Evolutionary conservation across 37 sponge, comb jelly and placozoan species (phyloP).

Genomic region (Beroe ovata): DNA sequence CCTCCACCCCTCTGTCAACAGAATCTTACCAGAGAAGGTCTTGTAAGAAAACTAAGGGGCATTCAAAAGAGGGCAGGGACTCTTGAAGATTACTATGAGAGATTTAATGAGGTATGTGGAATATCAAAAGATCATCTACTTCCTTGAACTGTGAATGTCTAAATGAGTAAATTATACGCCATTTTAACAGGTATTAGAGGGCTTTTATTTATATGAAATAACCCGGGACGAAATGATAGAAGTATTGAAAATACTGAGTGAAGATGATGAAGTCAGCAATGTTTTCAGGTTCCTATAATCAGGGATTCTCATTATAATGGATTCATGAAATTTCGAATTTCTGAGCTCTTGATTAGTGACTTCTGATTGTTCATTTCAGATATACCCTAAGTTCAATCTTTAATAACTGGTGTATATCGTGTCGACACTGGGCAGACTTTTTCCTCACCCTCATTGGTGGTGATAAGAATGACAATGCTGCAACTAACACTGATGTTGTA

Average conservation of each 20-base stretch:
- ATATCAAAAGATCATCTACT: no score
- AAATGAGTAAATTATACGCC: no score
- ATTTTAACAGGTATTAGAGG: conserved; percentile 58
- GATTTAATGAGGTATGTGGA: conserved; percentile 68
- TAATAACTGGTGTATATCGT: conserved; percentile 59
- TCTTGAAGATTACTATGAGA: conserved; percentile 40
- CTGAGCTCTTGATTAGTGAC: no score
- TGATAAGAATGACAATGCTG: conserved; percentile 15
- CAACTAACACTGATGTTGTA: background rate
- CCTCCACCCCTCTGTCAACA: conserved; percentile 12
- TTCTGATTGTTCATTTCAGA: no score
- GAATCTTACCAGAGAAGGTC: conserved; percentile 18
- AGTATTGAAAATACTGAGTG: conserved; percentile 22
- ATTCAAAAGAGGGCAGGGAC: conserved; percentile 59
- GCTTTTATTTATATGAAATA: conserved; percentile 48
- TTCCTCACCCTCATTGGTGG: background rate
- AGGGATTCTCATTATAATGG: no score
- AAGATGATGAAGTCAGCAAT: conserved; percentile 39
- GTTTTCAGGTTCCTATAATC: conserved; percentile 40
- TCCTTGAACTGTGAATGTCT: no score
- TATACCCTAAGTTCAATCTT: conserved; percentile 1
- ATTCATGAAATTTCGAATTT: no score
- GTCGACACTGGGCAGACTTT: conserved; percentile 66
- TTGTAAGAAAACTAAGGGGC: conserved; percentile 45
- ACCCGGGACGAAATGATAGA: conserved; percentile 60